Evolutionary conservation across 2,888 invertebrate species (phyloP).

Genomic region (Pegoplata infirma): DNA sequence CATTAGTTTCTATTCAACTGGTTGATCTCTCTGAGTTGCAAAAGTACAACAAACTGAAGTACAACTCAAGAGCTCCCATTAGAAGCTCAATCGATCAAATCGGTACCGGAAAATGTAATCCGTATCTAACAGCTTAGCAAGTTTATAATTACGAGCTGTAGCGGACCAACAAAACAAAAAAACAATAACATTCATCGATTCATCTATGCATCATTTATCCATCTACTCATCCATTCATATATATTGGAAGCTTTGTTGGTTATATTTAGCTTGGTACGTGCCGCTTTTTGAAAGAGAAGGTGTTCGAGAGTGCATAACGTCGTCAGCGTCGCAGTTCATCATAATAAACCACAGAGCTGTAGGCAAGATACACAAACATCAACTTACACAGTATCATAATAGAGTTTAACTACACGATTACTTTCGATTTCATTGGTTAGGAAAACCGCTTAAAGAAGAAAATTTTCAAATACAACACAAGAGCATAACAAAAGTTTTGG

Average conservation of each 20-base stretch:
- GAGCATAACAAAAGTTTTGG: neutral
- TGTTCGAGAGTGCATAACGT: conserved; percentile 64
- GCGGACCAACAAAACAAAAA: neutral
- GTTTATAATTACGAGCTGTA: too few species aligned
- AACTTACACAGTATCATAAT: conserved; percentile 14
- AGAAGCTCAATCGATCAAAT: too few species aligned
- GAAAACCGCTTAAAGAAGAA: conserved; percentile 50
- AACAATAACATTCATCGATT: conserved; percentile 41
- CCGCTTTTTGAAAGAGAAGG: conserved; percentile 59
- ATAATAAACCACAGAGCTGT: neutral
- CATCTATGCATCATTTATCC: conserved; percentile 9
- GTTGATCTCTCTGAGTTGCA: too few species aligned
- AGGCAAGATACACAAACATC: neutral
- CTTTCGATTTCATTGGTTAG: conserved; percentile 73
- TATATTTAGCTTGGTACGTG: conserved; percentile 54
- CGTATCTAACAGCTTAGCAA: too few species aligned
- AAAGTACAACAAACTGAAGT: too few species aligned
- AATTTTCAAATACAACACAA: conserved; percentile 24
- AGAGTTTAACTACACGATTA: conserved; percentile 61
- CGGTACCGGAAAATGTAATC: too few species aligned
- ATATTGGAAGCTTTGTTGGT: conserved; percentile 21
- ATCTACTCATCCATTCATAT: conserved; percentile 21
- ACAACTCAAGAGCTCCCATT: too few species aligned
- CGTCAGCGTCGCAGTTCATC: too few species aligned
- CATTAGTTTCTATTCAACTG: too few species aligned